These are phyloP conservation scores for Sparidentex hasta DNA, from an alignment of 2,797 vertebrate species.

Conservation along the genomic window DNA sequence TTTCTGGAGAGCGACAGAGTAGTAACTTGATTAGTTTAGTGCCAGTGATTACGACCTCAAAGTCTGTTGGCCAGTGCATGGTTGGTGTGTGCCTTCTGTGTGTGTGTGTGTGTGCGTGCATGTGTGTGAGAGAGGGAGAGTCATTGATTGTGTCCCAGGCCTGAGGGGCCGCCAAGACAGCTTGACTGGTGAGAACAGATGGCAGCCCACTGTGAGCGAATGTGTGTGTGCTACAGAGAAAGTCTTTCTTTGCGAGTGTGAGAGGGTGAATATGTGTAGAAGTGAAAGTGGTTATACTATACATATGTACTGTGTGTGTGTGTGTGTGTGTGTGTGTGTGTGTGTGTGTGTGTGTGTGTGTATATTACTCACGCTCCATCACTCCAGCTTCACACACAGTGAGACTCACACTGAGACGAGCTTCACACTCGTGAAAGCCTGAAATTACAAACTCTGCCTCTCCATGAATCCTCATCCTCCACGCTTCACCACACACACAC, in stretches of 20 bases:
- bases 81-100: conserved; percentile 12
- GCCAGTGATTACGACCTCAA: conserved; percentile 47
- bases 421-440: conserved; percentile 48
- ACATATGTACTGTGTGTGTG: background rate
- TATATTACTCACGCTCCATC: background rate
- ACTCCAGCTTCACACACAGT: background rate
- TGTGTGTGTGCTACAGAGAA: conserved; percentile 5
- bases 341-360: background rate
- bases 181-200: conserved; percentile 82
- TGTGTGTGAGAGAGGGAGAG: conserved; percentile 27
- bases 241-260: conserved; percentile 22
- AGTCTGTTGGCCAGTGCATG: conserved; percentile 34
- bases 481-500: background rate
- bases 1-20: conserved; percentile 9
- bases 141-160: conserved; percentile 66
- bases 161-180: conserved; percentile 74
- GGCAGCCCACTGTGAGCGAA: conserved; percentile 57
- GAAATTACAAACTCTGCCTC: conserved; percentile 44
- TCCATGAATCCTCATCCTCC: conserved; percentile 20
- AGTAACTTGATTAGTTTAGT: conserved; percentile 40
- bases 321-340: background rate
- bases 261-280: conserved; percentile 37
- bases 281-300: conserved; percentile 11
- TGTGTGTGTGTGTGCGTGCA: conserved; percentile 7
- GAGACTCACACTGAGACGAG: background rate